Evolutionary conservation across 2,113 vertebrate species (phyloP).

Genomic region (Aspiorhynchus laticeps): DNA sequence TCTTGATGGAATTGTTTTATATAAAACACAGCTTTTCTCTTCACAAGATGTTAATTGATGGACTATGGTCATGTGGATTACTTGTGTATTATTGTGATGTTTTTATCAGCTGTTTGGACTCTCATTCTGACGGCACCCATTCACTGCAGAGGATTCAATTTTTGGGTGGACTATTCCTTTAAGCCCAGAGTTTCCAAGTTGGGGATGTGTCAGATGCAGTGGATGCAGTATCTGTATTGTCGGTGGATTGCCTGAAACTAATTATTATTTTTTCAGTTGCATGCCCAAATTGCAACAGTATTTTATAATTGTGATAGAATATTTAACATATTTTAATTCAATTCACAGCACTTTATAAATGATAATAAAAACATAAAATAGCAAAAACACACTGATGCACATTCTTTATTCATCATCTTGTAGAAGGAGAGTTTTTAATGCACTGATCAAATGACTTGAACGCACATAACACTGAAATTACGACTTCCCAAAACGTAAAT

Average conservation of each 20-base stretch:
- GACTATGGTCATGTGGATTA: background rate
- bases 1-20: background rate
- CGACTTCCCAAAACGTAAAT: too few species aligned
- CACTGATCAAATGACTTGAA: background rate
- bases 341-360: background rate
- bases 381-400: background rate
- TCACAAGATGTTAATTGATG: background rate
- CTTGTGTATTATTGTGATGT: background rate
- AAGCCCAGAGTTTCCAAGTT: background rate
- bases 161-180: background rate
- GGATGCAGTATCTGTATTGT: too few species aligned
- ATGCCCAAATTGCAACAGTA: too few species aligned
- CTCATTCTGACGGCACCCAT: background rate
- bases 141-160: background rate
- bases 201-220: background rate
- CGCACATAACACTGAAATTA: background rate
- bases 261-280: too few species aligned
- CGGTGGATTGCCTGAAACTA: too few species aligned
- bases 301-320: background rate
- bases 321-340: background rate
- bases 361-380: too few species aligned
- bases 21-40: too few species aligned
- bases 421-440: background rate
- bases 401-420: background rate
- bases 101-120: background rate